Evolutionary conservation across 2,797 vertebrate genomes (phyloP), one percentile per base, ranked within the genome.

Genomic region (Paramormyrops hopkinsi): DNA sequence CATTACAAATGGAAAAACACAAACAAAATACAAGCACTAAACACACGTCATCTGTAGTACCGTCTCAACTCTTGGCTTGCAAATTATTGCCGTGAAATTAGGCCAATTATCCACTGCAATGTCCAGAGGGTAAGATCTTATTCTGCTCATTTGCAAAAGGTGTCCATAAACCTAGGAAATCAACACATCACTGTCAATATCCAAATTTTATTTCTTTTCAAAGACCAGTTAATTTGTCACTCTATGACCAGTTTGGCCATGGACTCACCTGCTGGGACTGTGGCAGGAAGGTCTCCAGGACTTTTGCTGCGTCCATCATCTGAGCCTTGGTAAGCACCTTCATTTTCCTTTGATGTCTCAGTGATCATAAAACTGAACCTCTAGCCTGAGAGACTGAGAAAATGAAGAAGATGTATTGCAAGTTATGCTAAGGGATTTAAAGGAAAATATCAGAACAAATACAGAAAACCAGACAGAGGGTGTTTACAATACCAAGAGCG

Each of bases 31-130:
- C 46, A 76, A 54, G 22, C 65, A 69, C 29, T 11, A 17, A 56
- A 62, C 17, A 62, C 37, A 0, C n/a, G 62, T 90, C 88, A 92
- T 91, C 92, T 93, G 37, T 48, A 29, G 9, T 79, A 88, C 88
- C 88, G 37, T 76, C 89, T 90, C 46, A 50, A 0, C 37, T 0
- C 65, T 14, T 44, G 93, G 91, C 91, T 90, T 92, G 90, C 92
- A 94, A 89, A 94, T 1, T 6, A 94, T 48, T 0, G 92, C 90
- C 0, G 22, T 91, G 88, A 94, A 95, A 1, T 93, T 86, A 86
- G 94, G 93, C 93, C 94, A 94, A 12, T 6, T 91, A 90, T 94
- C 93, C 89, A 92, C 94, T 0, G 92, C 65, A 87, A 94, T 56
- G 44, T 87, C 51, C 1, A 92, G 4, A 0, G 92, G 88, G 17